Base-by-base conservation (phyloP, 2,113 vertebrate genomes). In the Pachyramphus minor region DNA sequence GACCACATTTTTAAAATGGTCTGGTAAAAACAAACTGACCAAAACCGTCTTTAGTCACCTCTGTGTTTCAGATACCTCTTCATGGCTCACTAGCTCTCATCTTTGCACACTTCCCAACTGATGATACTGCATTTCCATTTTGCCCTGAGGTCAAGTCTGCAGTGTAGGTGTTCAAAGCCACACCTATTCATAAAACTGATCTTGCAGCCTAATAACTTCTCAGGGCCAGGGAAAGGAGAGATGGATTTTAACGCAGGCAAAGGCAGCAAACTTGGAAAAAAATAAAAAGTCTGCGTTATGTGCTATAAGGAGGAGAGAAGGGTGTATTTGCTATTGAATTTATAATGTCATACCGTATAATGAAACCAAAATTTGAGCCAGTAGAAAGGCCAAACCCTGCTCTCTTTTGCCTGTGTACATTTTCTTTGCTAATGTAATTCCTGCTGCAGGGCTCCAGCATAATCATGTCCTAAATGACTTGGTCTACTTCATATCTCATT, bases 191-290 rank as follows among this genome's bases (percentile, higher is more conserved):
- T 89, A 84, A 83, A 84, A 81, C 18, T 12, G 9, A 84, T 86
- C 86, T 88, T 93, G 68, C 52, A 90, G 79, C 55, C 64, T 80
- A 69, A 41, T 88, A 93, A 88, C 72, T 80, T 58, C 83, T 93
- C 30, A 77, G 89, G 12, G 20, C 62, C 2, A 1, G 47, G 21
- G 30, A 58, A 47, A 90, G 44, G 41, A 93, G 42, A 71, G 42
- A 8, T 3, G 25, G n/a, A 62, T 86, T 86, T 89, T 92, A 89
- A 71, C 78, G 47, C 59, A 77, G 56, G 33, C 47, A 56, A 92
- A 94, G 27, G 35, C 23, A 84, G 59, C 55, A 56, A 13, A 45
- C 52, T 71, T 69, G 39, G 75, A 52, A 80, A 76, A 41, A 69
- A 90, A 78, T 35, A 47, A 59, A 35, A 60, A 30, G 3, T 44